Evolutionary conservation across 2,888 invertebrate species (phyloP), one percentile per base, ranked within the genome.

Genomic region (Mimumesa dahlbomi): DNA sequence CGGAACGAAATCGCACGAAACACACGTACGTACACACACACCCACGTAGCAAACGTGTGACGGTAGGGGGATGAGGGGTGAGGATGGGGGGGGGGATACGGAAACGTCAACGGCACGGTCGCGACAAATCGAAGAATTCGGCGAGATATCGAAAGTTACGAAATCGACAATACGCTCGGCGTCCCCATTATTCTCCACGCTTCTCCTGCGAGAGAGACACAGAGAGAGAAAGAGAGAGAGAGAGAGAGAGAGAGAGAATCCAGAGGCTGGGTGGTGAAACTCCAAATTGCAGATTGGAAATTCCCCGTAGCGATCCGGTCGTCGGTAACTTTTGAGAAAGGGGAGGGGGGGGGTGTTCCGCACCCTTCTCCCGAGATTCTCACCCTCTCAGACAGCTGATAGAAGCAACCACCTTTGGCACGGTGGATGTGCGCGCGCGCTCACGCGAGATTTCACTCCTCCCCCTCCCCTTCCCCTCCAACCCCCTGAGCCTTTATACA

Each of bases 281-380:
- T 80, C 76, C 66, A 78, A 80, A 80, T 81, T 81, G 78, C 80
- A 78, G 78, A 80, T 80, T 81, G 80, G 81, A 81, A 81, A 81
- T 80, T 81, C 76, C 69, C 68, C 53, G 66, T 59, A 52, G 42
- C 64, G 66, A 67, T 73, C 57, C 52, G 49, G 56, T 34, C 14
- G 34, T 14, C 38, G 48, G 52, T 42, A 58, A 68, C 73, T 68
- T 61, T 64, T 64, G 40, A 13, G 53, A 50, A 68, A 56, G 53
- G n/a, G n/a, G n/a, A n/a, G n/a, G n/a, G n/a, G n/a, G n/a, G 2
- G 49, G 38, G 31, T 11, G 13, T 13, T 36, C 5, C 40, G 14
- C 6, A 40, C 40, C 16, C 40, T 5, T 9, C 16, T 42, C 18
- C 22, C 52, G 54, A 31, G 61, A 59, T 70, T 54, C 67, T 56